phyloP scores from a whole-genome alignment of 2,113 vertebrate species.

The Hylia prasina region DNA sequence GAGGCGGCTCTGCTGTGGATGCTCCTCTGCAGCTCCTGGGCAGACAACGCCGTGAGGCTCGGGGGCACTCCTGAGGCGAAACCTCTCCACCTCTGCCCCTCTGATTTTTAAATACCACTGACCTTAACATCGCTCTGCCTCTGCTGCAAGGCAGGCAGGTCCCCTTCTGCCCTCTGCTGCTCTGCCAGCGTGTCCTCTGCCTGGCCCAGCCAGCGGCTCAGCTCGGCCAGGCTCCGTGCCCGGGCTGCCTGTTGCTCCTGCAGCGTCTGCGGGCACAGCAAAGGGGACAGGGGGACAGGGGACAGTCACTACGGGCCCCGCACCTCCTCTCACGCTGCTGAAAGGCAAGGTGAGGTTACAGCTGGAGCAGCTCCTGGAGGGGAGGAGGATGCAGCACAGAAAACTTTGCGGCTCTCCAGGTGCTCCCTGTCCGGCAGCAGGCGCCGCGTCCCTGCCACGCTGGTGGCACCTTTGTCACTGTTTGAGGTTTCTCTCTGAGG shows the following conservation, averaged over 20 bases:
- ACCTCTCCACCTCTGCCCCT: neutral
- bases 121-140: slow-evolving; percentile 88
- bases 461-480: neutral
- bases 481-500: neutral
- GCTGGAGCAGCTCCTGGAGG: neutral
- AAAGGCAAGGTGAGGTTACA: slow-evolving; percentile 66
- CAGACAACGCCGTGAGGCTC: rapidly evolving
- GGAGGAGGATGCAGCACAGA: slow-evolving; percentile 50
- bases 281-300: slow-evolving; percentile 19
- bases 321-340: neutral
- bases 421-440: neutral
- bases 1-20: slow-evolving; percentile 77
- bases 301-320: neutral
- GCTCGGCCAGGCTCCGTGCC: slow-evolving; percentile 83
- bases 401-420: slow-evolving; percentile 5
- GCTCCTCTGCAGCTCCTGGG: slow-evolving; percentile 84
- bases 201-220: slow-evolving; percentile 81
- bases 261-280: slow-evolving; percentile 77
- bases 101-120: rapidly evolving
- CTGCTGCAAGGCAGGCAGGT: slow-evolving; percentile 79
- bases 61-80: rapidly evolving
- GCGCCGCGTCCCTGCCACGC: neutral
- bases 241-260: slow-evolving; percentile 89
- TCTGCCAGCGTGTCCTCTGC: slow-evolving; percentile 74
- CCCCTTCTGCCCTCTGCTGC: slow-evolving; percentile 64